Conservation (phyloP, 2,113 vertebrate species). For the Eonycteris spelaea region DNA sequence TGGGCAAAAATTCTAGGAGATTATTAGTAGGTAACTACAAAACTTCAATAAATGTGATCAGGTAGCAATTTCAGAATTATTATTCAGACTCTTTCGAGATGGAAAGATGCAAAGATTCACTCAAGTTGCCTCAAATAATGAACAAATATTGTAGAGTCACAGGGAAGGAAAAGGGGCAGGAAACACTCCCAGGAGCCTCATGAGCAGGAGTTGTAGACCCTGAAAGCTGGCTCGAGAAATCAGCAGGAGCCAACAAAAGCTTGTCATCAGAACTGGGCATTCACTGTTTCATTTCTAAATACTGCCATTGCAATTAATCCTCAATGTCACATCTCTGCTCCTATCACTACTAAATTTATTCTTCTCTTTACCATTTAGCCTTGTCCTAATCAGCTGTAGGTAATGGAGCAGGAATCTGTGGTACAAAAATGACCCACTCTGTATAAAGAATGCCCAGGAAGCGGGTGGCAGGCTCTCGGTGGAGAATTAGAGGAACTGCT, state of each 20-base stretch:
- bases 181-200: not conserved
- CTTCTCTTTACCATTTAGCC: not conserved
- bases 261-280: not conserved
- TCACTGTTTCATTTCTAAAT: rapidly evolving
- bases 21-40: not conserved
- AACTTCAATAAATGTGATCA: not conserved
- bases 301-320: not conserved
- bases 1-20: not conserved
- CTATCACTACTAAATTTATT: not conserved
- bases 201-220: not conserved
- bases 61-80: not conserved
- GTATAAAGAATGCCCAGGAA: not conserved
- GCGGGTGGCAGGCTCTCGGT: not conserved
- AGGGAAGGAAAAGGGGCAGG: not conserved
- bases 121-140: not conserved
- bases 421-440: not conserved
- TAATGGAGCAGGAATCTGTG: not conserved
- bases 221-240: not conserved
- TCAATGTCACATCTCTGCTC: not conserved
- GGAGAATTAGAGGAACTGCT: not conserved
- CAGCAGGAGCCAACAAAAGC: not conserved
- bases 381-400: not conserved
- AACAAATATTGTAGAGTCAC: not conserved
- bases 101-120: not conserved
- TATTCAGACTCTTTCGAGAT: not conserved